phyloP scores from a whole-genome alignment of 2,113 vertebrate species.

The Psilopsiagon aurifrons region DNA sequence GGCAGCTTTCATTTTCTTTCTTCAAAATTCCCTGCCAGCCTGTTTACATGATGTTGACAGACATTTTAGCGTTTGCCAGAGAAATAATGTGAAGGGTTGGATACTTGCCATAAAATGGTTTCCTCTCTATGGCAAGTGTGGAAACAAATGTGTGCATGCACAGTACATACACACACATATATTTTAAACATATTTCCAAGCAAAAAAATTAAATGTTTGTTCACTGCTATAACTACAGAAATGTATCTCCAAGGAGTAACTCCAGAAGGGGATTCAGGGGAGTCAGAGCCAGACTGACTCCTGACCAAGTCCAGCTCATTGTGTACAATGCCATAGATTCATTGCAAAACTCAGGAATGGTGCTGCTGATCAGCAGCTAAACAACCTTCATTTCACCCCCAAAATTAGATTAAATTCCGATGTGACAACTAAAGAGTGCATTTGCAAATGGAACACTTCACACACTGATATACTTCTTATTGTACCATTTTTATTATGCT shows the following conservation, averaged over 20 bases:
- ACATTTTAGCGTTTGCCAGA: slow-evolving; percentile 56
- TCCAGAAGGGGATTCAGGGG: neutral
- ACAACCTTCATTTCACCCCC: neutral
- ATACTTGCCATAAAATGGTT: slow-evolving; percentile 62
- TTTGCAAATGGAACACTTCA: neutral
- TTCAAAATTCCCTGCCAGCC: slow-evolving; percentile 57
- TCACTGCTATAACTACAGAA: slow-evolving; percentile 15
- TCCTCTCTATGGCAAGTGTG: slow-evolving; percentile 45
- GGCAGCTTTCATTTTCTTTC: slow-evolving; percentile 65
- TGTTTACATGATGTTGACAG: slow-evolving; percentile 61
- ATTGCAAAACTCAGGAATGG: neutral
- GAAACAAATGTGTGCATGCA: slow-evolving; percentile 44
- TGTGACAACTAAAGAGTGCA: neutral
- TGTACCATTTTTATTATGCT: neutral
- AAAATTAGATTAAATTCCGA: neutral
- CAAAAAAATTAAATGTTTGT: slow-evolving; percentile 21
- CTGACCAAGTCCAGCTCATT: neutral
- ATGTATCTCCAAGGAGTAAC: neutral
- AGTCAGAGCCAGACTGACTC: neutral
- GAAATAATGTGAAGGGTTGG: slow-evolving; percentile 69
- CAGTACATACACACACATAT: slow-evolving; percentile 22
- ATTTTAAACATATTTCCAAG: slow-evolving; percentile 66
- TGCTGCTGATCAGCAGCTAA: neutral
- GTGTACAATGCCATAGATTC: neutral
- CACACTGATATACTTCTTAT: neutral